A percentile compares a stretch with the other conserved stretches of the same genome.
Conservation (phyloP, 2,888 invertebrate genomes). For the Aphidoletes aphidimyza region DNA sequence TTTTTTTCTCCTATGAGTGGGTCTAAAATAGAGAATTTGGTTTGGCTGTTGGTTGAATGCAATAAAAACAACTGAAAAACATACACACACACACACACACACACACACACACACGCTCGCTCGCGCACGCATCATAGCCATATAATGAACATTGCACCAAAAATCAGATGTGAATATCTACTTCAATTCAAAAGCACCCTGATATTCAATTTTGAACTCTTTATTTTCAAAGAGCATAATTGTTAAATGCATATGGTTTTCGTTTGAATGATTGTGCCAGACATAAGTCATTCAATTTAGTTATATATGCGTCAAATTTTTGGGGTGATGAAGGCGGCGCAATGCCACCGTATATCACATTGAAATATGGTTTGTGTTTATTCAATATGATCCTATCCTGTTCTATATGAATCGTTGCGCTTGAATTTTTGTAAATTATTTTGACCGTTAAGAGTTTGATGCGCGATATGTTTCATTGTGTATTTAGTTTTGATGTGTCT, state of each 20-base stretch:
- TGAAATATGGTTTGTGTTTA: not conserved
- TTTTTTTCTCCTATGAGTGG: no score
- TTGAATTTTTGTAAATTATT: not conserved
- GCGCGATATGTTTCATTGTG: no score
- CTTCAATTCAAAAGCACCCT: conserved; percentile 32
- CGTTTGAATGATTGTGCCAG: not conserved
- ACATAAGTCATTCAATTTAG: not conserved
- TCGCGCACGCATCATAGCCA: not conserved
- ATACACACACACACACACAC: not conserved
- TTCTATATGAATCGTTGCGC: not conserved
- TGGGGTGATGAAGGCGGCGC: conserved; percentile 44
- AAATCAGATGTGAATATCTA: not conserved
- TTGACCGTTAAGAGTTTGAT: conserved; percentile 20
- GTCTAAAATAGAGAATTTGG: no score
- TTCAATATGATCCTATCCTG: not conserved
- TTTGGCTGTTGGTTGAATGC: no score
- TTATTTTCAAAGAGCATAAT: not conserved
- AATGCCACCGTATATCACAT: not conserved
- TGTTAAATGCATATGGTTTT: not conserved
- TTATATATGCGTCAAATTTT: not conserved
- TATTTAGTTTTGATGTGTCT: not conserved
- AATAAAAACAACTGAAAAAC: no score
- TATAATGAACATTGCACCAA: not conserved
- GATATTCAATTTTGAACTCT: not conserved
- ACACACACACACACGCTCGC: no score